Conservation (phyloP, 2,113 vertebrate species). For the Corydoras sp. region DNA sequence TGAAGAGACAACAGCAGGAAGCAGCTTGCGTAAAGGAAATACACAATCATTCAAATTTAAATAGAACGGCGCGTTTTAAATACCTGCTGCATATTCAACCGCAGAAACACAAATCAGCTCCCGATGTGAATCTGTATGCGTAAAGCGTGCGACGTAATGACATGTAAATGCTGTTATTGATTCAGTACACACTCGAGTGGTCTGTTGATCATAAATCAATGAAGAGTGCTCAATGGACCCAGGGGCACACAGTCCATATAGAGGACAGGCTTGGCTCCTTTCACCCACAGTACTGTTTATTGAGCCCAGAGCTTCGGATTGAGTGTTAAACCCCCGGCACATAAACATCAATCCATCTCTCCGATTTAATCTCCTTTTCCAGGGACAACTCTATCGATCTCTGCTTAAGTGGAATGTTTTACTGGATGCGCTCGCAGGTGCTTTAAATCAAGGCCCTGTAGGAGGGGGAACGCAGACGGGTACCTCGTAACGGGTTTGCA, state of each 20-base stretch:
- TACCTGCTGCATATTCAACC: no score
- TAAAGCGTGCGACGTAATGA: neutral
- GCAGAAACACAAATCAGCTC: neutral
- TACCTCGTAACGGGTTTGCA: neutral
- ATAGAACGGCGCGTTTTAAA: no score
- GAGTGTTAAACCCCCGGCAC: conserved; percentile 61
- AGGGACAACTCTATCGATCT: conserved; percentile 66
- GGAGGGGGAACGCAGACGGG: neutral
- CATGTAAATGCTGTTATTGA: neutral
- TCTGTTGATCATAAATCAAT: neutral
- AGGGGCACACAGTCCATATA: neutral
- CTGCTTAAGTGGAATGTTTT: conserved; percentile 56
- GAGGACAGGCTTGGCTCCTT: conserved; percentile 2
- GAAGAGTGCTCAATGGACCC: neutral
- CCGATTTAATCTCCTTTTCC: conserved; percentile 56
- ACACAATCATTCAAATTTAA: no score
- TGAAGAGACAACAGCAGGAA: no score
- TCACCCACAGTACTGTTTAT: conserved; percentile 60
- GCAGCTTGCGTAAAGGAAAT: no score
- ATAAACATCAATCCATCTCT: conserved; percentile 63
- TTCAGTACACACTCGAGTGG: neutral
- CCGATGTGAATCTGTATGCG: neutral
- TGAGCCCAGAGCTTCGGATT: conserved; percentile 63
- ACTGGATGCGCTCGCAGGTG: conserved; percentile 32
- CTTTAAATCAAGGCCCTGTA: conserved; percentile 21